Percentiles rank a stretch among this genome's conserved stretches.
These are phyloP conservation scores for Frieseomelitta varia DNA, from an alignment of 1,140 invertebrate genomes.

Conservation along the genomic window DNA sequence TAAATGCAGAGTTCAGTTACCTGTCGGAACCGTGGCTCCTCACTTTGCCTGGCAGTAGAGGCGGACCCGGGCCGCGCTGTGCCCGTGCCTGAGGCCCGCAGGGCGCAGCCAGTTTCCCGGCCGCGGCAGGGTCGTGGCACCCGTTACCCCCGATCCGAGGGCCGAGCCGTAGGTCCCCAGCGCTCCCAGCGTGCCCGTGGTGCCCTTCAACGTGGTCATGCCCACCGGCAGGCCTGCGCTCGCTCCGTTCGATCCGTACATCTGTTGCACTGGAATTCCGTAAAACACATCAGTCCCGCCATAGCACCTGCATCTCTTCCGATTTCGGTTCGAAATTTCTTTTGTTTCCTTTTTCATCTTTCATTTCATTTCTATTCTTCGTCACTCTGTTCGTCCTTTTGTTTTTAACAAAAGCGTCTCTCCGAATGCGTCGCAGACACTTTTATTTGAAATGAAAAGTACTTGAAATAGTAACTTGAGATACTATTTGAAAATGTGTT, in stretches of 20 bases:
- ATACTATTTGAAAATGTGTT: too few relatives aligned
- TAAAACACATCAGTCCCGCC: conserved; percentile 78
- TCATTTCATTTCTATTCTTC: neutral
- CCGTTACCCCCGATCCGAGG: conserved; percentile 77
- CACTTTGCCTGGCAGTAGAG: conserved; percentile 89
- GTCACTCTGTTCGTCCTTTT: neutral
- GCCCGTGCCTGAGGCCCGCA: conserved; percentile 92
- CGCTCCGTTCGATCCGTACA: conserved; percentile 90
- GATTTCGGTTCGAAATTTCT: conserved; percentile 29
- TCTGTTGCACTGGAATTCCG: conserved; percentile 88
- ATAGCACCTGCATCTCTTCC: conserved; percentile 69
- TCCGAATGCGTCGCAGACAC: neutral
- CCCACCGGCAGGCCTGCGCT: conserved; percentile 85
- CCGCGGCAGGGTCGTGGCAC: conserved; percentile 84
- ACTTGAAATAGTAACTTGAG: too few relatives aligned
- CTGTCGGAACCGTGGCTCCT: conserved; percentile 84
- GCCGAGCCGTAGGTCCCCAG: conserved; percentile 72
- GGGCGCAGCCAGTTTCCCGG: conserved; percentile 97
- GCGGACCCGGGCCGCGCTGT: conserved; percentile 87
- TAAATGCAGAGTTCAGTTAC: conserved; percentile 68
- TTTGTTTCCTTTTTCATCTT: too few relatives aligned
- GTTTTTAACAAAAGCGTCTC: neutral
- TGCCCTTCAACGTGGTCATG: conserved; percentile 83
- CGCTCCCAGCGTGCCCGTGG: conserved; percentile 79
- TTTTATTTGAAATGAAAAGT: too few relatives aligned